phyloP scores from a whole-genome alignment of 2,888 invertebrate species.

The Drosophila gaucha region DNA sequence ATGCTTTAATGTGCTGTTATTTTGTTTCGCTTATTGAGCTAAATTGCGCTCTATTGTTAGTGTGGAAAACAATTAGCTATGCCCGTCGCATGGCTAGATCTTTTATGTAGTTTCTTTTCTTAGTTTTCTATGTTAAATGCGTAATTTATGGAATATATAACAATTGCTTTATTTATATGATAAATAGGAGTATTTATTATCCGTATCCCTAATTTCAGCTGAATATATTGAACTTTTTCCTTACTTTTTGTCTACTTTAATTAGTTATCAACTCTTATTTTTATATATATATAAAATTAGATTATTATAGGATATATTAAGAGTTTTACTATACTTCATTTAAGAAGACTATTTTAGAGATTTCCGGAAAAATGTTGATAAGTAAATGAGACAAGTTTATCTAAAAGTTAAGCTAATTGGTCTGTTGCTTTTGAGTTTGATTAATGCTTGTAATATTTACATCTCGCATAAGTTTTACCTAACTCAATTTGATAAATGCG shows the following conservation, averaged over 20 bases:
- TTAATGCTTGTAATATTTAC: conserved; percentile 17
- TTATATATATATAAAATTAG: too few relatives aligned
- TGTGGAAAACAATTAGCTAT: conserved; percentile 15
- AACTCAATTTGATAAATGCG: conserved; percentile 31
- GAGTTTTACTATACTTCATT: too few relatives aligned
- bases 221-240: not conserved
- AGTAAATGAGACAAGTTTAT: conserved; percentile 1
- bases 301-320: too few relatives aligned
- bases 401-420: not conserved
- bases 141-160: not conserved
- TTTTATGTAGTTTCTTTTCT: not conserved
- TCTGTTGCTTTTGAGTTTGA: conserved; percentile 5
- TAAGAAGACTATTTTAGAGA: too few relatives aligned
- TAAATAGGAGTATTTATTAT: not conserved
- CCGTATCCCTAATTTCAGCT: not conserved
- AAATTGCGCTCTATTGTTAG: conserved; percentile 33
- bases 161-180: not conserved
- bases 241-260: too few relatives aligned
- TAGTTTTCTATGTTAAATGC: not conserved
- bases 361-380: too few relatives aligned
- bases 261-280: too few relatives aligned
- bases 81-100: not conserved
- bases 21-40: conserved; percentile 36
- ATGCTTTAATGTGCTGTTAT: conserved; percentile 6
- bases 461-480: not conserved